Evolutionary conservation across 2,888 invertebrate species (phyloP).

Genomic region (Hecatera dysodea): DNA sequence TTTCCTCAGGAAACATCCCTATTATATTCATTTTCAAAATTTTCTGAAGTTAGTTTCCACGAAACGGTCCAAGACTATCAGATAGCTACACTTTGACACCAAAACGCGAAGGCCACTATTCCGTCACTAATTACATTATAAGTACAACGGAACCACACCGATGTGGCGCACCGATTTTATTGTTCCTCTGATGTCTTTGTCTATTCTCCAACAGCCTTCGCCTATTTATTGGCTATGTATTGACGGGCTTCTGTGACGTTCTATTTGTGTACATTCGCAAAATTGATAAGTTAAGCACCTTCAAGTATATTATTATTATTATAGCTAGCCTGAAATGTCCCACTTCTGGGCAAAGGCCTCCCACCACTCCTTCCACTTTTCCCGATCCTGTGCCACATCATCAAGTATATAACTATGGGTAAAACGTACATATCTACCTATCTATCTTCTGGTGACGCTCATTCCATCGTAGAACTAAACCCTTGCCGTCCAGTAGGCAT

Average conservation of each 20-base stretch:
- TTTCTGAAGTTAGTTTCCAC: not conserved
- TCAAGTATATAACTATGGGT: too few relatives aligned
- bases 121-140: not conserved
- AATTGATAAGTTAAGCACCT: not conserved
- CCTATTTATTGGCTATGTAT: slow-evolving; percentile 53
- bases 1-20: too few relatives aligned
- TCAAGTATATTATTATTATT: not conserved
- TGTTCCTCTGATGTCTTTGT: slow-evolving; percentile 46
- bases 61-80: not conserved
- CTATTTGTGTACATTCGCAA: slow-evolving; percentile 7
- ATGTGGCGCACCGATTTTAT: slow-evolving; percentile 32
- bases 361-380: too few relatives aligned
- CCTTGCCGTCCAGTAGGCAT: too few relatives aligned
- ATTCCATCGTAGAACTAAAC: too few relatives aligned
- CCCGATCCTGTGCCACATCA: too few relatives aligned
- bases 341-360: too few relatives aligned
- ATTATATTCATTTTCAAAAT: not conserved
- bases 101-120: not conserved
- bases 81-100: not conserved
- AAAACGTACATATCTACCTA: too few relatives aligned
- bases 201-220: slow-evolving; percentile 50
- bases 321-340: too few relatives aligned
- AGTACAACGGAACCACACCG: not conserved
- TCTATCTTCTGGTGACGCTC: too few relatives aligned
- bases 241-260: slow-evolving; percentile 55